phyloP scores from a whole-genome alignment of 2,888 invertebrate species.

The Lycaena phlaeas region DNA sequence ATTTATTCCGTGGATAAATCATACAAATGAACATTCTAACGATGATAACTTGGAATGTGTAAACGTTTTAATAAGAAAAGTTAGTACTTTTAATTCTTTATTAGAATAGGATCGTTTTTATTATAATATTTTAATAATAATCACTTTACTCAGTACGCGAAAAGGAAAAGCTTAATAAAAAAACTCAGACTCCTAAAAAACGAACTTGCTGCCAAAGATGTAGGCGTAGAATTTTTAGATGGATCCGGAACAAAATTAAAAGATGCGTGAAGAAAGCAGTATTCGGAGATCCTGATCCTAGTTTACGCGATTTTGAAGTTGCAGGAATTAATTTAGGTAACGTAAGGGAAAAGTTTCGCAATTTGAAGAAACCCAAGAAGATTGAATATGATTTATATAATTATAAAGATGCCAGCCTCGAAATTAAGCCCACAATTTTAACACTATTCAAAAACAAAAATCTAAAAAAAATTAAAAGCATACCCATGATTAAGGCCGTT shows the following conservation, averaged over 20 bases:
- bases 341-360: constrained; percentile 25
- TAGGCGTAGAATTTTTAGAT: constrained; percentile 23
- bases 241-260: constrained; percentile 24
- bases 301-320: constrained; percentile 26
- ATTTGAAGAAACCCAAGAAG: constrained; percentile 15
- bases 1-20: too few relatives aligned
- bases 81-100: too few relatives aligned
- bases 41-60: too few relatives aligned
- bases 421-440: constrained; percentile 14
- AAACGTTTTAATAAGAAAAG: too few relatives aligned
- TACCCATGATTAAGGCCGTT: constrained; percentile 16
- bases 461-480: constrained; percentile 14
- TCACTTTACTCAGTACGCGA: too few relatives aligned
- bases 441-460: constrained; percentile 25
- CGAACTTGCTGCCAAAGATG: neutral
- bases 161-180: too few relatives aligned
- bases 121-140: too few relatives aligned
- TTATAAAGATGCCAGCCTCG: constrained; percentile 2
- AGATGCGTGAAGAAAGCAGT: constrained; percentile 26
- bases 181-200: too few relatives aligned
- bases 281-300: constrained; percentile 24
- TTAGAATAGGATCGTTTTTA: too few relatives aligned
- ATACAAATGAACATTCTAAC: too few relatives aligned
- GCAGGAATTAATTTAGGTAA: constrained; percentile 24
- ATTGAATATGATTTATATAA: constrained; percentile 6